Percentiles rank a stretch among this genome's conserved stretches.
These are phyloP conservation scores for Drosophila villosipedis DNA, from an alignment of 2,888 invertebrate genomes.

Conservation along the genomic window DNA sequence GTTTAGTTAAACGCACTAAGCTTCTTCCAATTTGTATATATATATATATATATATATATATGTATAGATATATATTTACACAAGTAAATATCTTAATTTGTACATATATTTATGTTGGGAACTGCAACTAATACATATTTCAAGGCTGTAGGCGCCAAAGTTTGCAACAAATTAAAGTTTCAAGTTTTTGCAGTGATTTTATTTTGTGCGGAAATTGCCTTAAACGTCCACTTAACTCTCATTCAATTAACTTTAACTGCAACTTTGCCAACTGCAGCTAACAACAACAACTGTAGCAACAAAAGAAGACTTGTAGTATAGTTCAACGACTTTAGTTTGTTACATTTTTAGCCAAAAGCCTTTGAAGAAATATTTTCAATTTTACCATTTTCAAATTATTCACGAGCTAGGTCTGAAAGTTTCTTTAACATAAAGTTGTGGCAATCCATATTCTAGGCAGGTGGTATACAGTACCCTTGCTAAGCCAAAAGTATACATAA, in stretches of 20 bases:
- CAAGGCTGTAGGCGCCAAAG: slow-evolving; percentile 34
- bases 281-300: slow-evolving; percentile 14
- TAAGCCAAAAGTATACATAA: neutral
- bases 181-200: slow-evolving; percentile 51
- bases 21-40: slow-evolving; percentile 25
- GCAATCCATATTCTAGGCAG: neutral
- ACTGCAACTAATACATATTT: slow-evolving; percentile 27
- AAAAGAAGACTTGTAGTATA: slow-evolving; percentile 37
- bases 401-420: slow-evolving; percentile 25
- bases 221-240: slow-evolving; percentile 72
- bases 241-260: slow-evolving; percentile 70
- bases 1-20: slow-evolving; percentile 51
- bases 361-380: slow-evolving; percentile 3
- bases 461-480: neutral
- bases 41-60: slow-evolving; percentile 6
- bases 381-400: slow-evolving; percentile 36
- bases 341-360: slow-evolving; percentile 28
- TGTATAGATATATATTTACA: neutral
- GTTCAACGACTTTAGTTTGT: slow-evolving; percentile 56
- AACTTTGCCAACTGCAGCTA: slow-evolving; percentile 53
- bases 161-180: slow-evolving; percentile 49
- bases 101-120: neutral
- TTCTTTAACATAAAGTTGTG: slow-evolving; percentile 5
- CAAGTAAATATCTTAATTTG: slow-evolving; percentile 8
- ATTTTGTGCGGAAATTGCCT: slow-evolving; percentile 63